These are phyloP conservation scores for Adelognathus sp. DNA, from an alignment of 2,888 invertebrate genomes.

Conservation along the genomic window DNA sequence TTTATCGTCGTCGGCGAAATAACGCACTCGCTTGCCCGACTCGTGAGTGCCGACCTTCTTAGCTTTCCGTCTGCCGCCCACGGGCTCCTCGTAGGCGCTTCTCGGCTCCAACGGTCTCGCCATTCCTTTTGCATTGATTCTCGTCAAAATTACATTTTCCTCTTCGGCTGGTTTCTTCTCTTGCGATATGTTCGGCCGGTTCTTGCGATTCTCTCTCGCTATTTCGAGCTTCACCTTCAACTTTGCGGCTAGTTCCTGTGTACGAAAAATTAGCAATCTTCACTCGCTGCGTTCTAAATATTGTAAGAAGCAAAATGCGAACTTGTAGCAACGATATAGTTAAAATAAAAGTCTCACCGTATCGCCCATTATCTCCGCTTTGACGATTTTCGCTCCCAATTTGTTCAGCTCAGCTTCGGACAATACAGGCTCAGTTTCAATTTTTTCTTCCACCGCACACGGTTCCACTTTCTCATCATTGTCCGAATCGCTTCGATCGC, in stretches of 20 bases:
- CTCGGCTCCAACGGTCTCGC: slow-evolving; percentile 85
- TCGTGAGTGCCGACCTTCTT: slow-evolving; percentile 88
- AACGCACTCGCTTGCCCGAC: slow-evolving; percentile 87
- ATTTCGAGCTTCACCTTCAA: slow-evolving; percentile 89
- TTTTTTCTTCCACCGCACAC: slow-evolving; percentile 41
- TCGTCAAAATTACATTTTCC: slow-evolving; percentile 84
- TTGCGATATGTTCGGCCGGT: slow-evolving; percentile 41
- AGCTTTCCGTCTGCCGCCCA: slow-evolving; percentile 81
- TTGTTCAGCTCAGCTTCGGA: slow-evolving; percentile 94
- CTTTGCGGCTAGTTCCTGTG: slow-evolving; percentile 84
- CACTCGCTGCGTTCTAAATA: background rate
- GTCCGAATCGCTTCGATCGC: slow-evolving; percentile 39
- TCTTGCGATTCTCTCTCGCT: slow-evolving; percentile 83
- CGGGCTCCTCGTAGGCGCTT: slow-evolving; percentile 69
- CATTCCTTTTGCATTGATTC: slow-evolving; percentile 85
- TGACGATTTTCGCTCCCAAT: slow-evolving; percentile 93
- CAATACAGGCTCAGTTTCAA: slow-evolving; percentile 74
- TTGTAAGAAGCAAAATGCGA: background rate
- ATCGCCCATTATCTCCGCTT: slow-evolving; percentile 97
- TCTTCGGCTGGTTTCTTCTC: slow-evolving; percentile 32
- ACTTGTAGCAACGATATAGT: background rate
- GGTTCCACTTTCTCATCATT: slow-evolving; percentile 50
- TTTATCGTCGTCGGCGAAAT: slow-evolving; percentile 95
- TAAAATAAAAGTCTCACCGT: slow-evolving; percentile 76
- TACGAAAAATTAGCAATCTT: background rate